A percentile compares a stretch with the other conserved stretches of the same genome.
Conservation (phyloP, 2,888 invertebrate genomes). For the Entomobrya multifasciata region DNA sequence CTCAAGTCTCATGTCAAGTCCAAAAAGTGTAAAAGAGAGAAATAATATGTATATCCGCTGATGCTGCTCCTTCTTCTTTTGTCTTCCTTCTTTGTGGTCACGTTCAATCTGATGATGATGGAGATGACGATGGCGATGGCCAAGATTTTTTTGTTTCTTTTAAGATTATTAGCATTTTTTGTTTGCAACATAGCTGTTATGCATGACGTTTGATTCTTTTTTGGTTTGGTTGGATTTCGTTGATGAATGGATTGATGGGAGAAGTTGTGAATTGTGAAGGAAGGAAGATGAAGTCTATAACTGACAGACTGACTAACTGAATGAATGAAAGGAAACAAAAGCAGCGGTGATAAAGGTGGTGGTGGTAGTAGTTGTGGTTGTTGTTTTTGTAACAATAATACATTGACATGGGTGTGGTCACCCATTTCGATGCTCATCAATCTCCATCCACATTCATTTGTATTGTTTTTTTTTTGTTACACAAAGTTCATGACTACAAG, state of each 20-base stretch:
- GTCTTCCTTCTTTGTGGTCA: slow-evolving; percentile 28
- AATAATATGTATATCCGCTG: slow-evolving; percentile 28
- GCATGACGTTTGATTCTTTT: slow-evolving; percentile 38
- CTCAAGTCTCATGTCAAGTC: slow-evolving; percentile 3
- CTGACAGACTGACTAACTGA: slow-evolving; percentile 42
- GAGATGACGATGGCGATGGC: not conserved
- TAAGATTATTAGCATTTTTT: slow-evolving; percentile 30
- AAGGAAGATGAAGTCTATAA: slow-evolving; percentile 24
- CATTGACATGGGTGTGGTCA: slow-evolving; percentile 73
- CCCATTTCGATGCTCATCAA: slow-evolving; percentile 71
- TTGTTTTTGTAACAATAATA: slow-evolving; percentile 47
- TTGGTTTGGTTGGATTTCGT: not conserved
- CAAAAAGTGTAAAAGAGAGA: not conserved
- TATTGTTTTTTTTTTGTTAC: slow-evolving; percentile 53
- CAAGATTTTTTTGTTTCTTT: slow-evolving; percentile 12
- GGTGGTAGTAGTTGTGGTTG: too few relatives aligned
- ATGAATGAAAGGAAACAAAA: slow-evolving; percentile 67
- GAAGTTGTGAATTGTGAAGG: too few relatives aligned
- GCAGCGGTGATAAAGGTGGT: too few relatives aligned
- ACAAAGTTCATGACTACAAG: slow-evolving; percentile 47
- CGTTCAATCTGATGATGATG: slow-evolving; percentile 21
- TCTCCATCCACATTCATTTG: slow-evolving; percentile 72
- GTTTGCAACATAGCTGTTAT: slow-evolving; percentile 25
- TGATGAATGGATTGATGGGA: slow-evolving; percentile 16
- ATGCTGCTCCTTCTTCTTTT: slow-evolving; percentile 15